Evolutionary conservation across 2,797 vertebrate genomes (phyloP).

Genomic region (Glossophaga mutica): DNA sequence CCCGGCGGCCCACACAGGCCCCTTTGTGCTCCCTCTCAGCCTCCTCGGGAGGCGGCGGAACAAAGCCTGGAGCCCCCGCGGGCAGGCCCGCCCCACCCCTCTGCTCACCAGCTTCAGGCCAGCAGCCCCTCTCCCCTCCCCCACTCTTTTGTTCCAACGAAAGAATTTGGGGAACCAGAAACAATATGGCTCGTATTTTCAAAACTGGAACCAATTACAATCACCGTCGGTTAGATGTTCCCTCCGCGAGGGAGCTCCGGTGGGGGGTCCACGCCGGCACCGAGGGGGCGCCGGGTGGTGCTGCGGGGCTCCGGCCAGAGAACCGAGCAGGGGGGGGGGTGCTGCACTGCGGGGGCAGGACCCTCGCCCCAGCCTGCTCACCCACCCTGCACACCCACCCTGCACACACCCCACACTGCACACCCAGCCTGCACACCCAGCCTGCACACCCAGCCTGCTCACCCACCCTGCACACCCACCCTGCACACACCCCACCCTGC

Average conservation of each 20-base stretch:
- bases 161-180: constrained; percentile 25
- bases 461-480: too few relatives aligned
- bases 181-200: constrained; percentile 44
- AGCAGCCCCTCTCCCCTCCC: background rate
- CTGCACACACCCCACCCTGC: too few relatives aligned
- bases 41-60: background rate
- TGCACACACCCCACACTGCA: too few relatives aligned
- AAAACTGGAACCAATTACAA: constrained; percentile 69
- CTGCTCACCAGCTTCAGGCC: background rate
- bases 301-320: accelerated
- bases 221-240: constrained; percentile 6
- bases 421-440: background rate
- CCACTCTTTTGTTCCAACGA: background rate
- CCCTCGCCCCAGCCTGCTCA: background rate
- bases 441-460: too few relatives aligned
- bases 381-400: background rate
- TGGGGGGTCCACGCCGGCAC: background rate
- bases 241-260: background rate
- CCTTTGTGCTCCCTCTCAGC: background rate
- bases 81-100: background rate
- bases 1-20: background rate
- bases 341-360: background rate
- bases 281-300: accelerated
- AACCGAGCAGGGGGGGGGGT: accelerated
- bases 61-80: background rate